Base-by-base conservation (phyloP, 2,797 vertebrate genomes). In the Telmatherina bonti region DNA sequence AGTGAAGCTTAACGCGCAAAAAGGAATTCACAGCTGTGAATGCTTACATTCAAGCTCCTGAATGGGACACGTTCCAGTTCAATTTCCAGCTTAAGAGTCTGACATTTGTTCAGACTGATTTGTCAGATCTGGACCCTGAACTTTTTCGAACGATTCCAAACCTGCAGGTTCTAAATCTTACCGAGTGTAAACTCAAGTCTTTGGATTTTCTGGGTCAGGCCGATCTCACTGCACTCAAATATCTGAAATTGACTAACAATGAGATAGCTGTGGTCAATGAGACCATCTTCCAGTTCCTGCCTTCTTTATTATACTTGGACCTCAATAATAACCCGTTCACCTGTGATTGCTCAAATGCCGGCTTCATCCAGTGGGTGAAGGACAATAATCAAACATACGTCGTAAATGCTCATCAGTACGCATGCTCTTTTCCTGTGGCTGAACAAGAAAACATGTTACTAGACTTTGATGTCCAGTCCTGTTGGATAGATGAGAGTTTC, bases 271-370 rank as follows among this genome's bases (percentile, higher is more conserved):
- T 78, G 3, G 66, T 89, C 45, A 72, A 66, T 5, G 63, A 72
- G 27, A 63, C 13, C 0, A 8, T 79, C n/a, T 68, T 89, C 18
- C 10, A 0, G 0, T 60, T 8, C 20, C 79, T 89, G 0, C 43
- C 55, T 1, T 56, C 79, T 6, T 56, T 89, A 1, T 79, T 12
- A 0, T 72, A 85, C 51, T 68, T 92, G 2, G 88, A 93, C 54
- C 43, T 93, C 35, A 0, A 3, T 2, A 63, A 56, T 1, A 93
- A 92, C 71, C 76, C 78, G 0, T 87, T 94, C 33, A 81, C 69
- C 0, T 93, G 88, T 65, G 88, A 91, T 54, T 93, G 91, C 59
- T 75, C 72, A 4, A 92, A 91, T 16, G 60, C 49, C 0, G 64
- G 75, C 12, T 92, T 93, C 11, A 73, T 83, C 20, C 9, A 81